Percentiles rank a stretch among this genome's conserved stretches.
Evolutionary conservation across 2,888 invertebrate species (phyloP).

Genomic region (Calameuta filiformis): DNA sequence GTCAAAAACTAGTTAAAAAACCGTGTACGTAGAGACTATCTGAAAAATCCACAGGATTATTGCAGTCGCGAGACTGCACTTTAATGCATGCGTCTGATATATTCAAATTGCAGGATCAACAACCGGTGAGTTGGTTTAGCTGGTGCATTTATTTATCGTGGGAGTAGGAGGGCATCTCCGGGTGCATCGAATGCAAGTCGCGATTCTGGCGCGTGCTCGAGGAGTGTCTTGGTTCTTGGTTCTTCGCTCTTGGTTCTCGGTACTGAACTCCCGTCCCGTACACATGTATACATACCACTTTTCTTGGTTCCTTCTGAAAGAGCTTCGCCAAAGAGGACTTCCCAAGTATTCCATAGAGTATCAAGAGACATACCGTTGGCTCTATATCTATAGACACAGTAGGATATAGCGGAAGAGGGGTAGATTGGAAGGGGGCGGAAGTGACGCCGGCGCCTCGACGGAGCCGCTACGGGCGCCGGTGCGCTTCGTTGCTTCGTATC

Average conservation of each 20-base stretch:
- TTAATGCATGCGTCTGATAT: slow-evolving; percentile 35
- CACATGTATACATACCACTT: neutral
- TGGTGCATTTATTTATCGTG: slow-evolving; percentile 52
- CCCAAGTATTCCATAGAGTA: neutral
- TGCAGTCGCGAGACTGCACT: neutral
- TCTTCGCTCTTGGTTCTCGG: slow-evolving; percentile 1
- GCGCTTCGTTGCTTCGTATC: slow-evolving; percentile 62
- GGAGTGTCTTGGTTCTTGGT: slow-evolving; percentile 14
- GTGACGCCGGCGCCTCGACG: slow-evolving; percentile 66
- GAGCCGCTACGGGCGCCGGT: slow-evolving; percentile 64
- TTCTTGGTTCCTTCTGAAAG: slow-evolving; percentile 8
- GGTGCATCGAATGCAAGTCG: slow-evolving; percentile 36
- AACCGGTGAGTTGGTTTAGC: slow-evolving; percentile 49
- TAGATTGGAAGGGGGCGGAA: slow-evolving; percentile 52
- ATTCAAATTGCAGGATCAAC: slow-evolving; percentile 50
- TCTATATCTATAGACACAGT: slow-evolving; percentile 25
- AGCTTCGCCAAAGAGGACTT: neutral
- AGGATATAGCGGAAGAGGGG: slow-evolving; percentile 25
- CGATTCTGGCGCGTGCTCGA: slow-evolving; percentile 50
- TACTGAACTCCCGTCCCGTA: neutral
- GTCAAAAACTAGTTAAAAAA: neutral
- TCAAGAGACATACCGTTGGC: neutral
- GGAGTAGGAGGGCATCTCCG: slow-evolving; percentile 23
- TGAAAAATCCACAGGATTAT: neutral
- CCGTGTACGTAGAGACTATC: neutral